A percentile compares a stretch with the other conserved stretches of the same genome.
Conservation (phyloP, 2,888 invertebrate species). For the Lepidocyrtoides sp. region DNA sequence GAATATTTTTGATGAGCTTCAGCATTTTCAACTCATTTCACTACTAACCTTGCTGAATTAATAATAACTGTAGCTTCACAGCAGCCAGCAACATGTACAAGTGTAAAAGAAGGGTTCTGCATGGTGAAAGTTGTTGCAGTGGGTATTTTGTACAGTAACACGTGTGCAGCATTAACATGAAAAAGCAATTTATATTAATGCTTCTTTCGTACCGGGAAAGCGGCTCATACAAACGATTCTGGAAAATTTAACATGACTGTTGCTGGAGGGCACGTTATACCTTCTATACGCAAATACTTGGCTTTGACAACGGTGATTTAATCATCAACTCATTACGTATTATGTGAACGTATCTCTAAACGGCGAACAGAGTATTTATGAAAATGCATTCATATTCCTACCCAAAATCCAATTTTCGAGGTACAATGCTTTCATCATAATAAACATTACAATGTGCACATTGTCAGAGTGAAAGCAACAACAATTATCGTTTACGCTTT, state of each 20-base stretch:
- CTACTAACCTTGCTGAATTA: constrained; percentile 6
- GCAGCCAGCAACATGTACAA: neutral
- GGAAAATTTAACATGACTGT: constrained; percentile 15
- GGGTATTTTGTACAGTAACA: neutral
- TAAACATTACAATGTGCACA: neutral
- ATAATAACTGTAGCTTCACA: neutral
- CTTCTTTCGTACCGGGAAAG: neutral
- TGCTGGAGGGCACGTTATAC: constrained; percentile 29
- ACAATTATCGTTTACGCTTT: neutral
- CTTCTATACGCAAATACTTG: neutral
- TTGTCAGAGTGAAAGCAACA: constrained; percentile 8
- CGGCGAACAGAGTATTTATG: neutral
- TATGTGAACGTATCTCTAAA: neutral
- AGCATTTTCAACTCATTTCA: neutral
- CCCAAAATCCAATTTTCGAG: too few species aligned
- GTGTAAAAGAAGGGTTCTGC: neutral
- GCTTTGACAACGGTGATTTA: neutral
- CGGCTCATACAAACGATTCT: neutral
- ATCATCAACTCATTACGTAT: neutral
- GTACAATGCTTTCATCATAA: neutral
- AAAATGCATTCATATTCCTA: neutral
- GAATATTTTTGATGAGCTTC: constrained; percentile 11
- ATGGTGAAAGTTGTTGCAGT: neutral
- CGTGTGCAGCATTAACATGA: constrained; percentile 26
- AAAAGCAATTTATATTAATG: constrained; percentile 69